phyloP scores from a whole-genome alignment of 2,888 invertebrate species.

The Synanthedon tipuliformis region DNA sequence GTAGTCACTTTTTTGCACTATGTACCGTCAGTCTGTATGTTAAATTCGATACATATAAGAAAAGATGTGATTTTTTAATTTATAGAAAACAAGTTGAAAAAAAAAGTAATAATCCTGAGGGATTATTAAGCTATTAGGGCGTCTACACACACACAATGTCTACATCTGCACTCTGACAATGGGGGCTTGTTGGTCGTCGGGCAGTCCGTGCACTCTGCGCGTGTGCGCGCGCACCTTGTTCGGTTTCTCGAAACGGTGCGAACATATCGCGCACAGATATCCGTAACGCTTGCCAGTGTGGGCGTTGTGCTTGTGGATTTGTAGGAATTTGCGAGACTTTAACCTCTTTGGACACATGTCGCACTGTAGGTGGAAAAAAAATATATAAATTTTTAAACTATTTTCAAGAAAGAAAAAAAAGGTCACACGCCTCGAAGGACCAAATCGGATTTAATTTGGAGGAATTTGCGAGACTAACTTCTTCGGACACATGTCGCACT shows the following conservation, averaged over 20 bases:
- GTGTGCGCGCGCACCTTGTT: conserved; percentile 58
- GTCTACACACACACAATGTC: not conserved
- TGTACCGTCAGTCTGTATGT: too few relatives aligned
- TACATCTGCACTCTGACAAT: conserved; percentile 42
- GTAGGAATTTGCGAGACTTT: conserved; percentile 57
- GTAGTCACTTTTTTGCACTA: too few relatives aligned
- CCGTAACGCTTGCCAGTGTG: conserved; percentile 55
- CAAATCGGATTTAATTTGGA: conserved; percentile 36
- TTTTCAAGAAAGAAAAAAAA: too few relatives aligned
- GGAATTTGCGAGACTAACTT: conserved; percentile 55
- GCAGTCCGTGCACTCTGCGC: conserved; percentile 44
- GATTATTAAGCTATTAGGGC: too few relatives aligned
- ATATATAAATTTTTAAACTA: too few relatives aligned
- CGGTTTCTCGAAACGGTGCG: conserved; percentile 56
- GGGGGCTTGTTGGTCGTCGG: conserved; percentile 41
- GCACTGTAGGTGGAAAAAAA: conserved; percentile 25
- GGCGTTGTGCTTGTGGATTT: conserved; percentile 59
- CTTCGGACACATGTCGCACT: conserved; percentile 62
- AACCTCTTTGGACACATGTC: conserved; percentile 56
- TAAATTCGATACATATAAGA: too few relatives aligned
- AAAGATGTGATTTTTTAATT: too few relatives aligned
- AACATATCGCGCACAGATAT: conserved; percentile 49
- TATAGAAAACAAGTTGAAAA: too few relatives aligned
- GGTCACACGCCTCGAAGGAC: too few relatives aligned
- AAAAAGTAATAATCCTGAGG: too few relatives aligned